phyloP scores from a whole-genome alignment of 2,113 vertebrate genomes.

The Helogale parvula region DNA sequence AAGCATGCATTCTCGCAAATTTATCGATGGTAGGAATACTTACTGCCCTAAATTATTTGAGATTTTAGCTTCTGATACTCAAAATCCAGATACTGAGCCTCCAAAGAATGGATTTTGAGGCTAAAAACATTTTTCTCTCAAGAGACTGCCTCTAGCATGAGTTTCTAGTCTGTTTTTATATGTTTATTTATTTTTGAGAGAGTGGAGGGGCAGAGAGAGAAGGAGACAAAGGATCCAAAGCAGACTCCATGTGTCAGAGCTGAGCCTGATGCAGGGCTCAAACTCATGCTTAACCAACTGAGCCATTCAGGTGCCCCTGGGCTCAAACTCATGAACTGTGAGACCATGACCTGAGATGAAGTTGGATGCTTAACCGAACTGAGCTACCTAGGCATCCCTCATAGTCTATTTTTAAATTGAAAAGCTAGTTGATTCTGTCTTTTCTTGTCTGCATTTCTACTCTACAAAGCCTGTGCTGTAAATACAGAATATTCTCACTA shows the following conservation, averaged over 20 bases:
- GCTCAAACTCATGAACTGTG: no score
- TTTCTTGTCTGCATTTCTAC: background rate
- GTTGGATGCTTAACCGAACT: no score
- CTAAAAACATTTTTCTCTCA: background rate
- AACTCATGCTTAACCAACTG: no score
- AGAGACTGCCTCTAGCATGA: background rate
- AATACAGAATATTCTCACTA: background rate
- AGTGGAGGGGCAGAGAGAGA: no score
- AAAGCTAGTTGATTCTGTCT: background rate
- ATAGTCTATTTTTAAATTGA: background rate
- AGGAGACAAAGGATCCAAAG: no score
- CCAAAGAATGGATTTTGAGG: background rate
- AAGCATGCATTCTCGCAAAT: background rate
- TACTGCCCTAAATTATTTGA: background rate
- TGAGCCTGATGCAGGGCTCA: no score
- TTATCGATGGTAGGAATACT: background rate
- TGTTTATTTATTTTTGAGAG: no score
- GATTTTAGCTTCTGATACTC: background rate
- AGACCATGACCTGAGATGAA: no score
- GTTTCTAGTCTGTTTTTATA: background rate
- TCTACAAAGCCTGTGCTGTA: background rate
- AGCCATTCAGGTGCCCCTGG: no score
- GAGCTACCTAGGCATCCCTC: background rate
- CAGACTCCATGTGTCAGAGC: no score
- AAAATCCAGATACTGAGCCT: background rate